Evolutionary conservation across 2,888 invertebrate species (phyloP), one percentile per base, ranked within the genome.

Genomic region (Marronus borbonicus): DNA sequence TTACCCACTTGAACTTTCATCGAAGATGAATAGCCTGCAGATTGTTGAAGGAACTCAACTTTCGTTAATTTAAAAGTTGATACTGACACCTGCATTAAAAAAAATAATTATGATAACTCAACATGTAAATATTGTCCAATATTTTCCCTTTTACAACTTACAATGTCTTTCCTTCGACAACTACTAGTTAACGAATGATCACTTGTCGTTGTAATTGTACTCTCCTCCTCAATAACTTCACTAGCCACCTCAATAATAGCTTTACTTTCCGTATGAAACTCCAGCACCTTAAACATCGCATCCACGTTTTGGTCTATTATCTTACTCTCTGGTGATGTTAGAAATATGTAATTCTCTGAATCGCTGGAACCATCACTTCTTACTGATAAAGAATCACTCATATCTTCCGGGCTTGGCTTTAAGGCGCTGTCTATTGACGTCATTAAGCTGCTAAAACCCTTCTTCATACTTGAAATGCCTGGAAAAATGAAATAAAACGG

Each of bases 321-420:
- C 90, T 77, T 72, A 28, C 52, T 76, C 28, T 74, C 76, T 5
- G 76, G 65, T 3, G 76, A 64, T 8, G 70, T 62, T 14, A 76
- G 92, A 0, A 95, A 92, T n/a, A 96, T 93, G 86, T 94, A 96
- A 83, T 95, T 94, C 84, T 96, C 96, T 81, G 96, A 96, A 89
- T 97, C 97, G 0, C 96, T 96, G 82, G 95, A 96, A 50, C 94
- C 93, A 80, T 97, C 97, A 82, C 96, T 96, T 83, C 93, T 91
- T 83, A 94, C 91, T 0, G 95, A 95, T 81, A 94, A 89, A 0
- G 93, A 93, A 85, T 95, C 95, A 84, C 94, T 94, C 74, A 93
- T 92, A 79, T 94, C 94, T 85, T 96, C 95, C 76, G 94, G 91
- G 64, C 91, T 92, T 2, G 92, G 90, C 81, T 95, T 94, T 77